A percentile compares a stretch with the other conserved stretches of the same genome.
These are phyloP conservation scores for Hololepta plana DNA, from an alignment of 2,888 invertebrate species.

Conservation along the genomic window DNA sequence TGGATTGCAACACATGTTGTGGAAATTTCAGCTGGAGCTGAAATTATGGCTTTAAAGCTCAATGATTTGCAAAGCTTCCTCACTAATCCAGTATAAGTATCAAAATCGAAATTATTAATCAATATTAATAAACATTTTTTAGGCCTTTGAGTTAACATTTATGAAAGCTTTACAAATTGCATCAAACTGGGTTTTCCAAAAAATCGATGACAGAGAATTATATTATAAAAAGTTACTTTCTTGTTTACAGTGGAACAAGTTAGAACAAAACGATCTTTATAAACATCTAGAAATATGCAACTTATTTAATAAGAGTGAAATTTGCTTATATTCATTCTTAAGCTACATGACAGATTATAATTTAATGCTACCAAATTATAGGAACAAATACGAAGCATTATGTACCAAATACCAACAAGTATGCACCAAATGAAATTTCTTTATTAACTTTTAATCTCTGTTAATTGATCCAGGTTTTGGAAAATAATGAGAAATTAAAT, in stretches of 20 bases:
- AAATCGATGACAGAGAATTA: slow-evolving; percentile 30
- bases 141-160: slow-evolving; percentile 25
- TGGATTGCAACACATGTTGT: slow-evolving; percentile 34
- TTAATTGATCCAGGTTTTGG: slow-evolving; percentile 9
- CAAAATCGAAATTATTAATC: slow-evolving; percentile 1
- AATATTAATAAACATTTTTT: slow-evolving; percentile 9
- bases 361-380: slow-evolving; percentile 28
- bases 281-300: slow-evolving; percentile 37
- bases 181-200: slow-evolving; percentile 34
- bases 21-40: slow-evolving; percentile 34
- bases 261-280: slow-evolving; percentile 29
- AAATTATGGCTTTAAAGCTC: slow-evolving; percentile 31
- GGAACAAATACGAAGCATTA: slow-evolving; percentile 28
- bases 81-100: slow-evolving; percentile 28
- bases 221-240: slow-evolving; percentile 34
- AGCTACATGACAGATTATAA: slow-evolving; percentile 17
- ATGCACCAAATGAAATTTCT: too few species aligned
- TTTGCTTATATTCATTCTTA: slow-evolving; percentile 36
- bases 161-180: slow-evolving; percentile 29
- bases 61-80: slow-evolving; percentile 32
- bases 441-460: too few species aligned
- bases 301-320: slow-evolving; percentile 36
- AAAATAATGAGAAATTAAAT: slow-evolving; percentile 7
- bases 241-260: slow-evolving; percentile 28
- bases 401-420: slow-evolving; percentile 30